phyloP scores from a whole-genome alignment of 2,113 vertebrate genomes.

The Atractosteus spatula region DNA sequence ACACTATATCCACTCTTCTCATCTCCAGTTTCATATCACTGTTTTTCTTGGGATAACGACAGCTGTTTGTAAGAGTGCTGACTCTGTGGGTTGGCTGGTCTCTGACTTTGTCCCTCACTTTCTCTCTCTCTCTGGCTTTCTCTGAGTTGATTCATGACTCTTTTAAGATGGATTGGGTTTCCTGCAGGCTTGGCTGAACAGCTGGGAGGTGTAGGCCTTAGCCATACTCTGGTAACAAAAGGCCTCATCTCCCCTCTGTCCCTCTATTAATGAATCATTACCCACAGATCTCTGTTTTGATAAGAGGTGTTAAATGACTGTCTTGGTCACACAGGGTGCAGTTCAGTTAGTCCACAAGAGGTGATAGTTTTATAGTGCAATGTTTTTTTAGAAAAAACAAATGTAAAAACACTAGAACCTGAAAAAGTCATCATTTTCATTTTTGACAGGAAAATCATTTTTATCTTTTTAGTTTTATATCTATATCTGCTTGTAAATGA shows the following conservation, averaged over 20 bases:
- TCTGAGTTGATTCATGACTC: neutral
- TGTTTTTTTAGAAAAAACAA: neutral
- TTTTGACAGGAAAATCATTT: too few species aligned
- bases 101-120: neutral
- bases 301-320: slow-evolving; percentile 39
- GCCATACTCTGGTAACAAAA: slow-evolving; percentile 27
- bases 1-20: neutral
- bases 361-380: neutral
- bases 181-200: slow-evolving; percentile 37
- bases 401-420: too few species aligned
- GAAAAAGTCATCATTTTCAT: too few species aligned
- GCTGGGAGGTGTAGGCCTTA: slow-evolving; percentile 29
- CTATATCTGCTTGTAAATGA: too few species aligned
- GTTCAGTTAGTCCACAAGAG: neutral
- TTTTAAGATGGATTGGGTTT: slow-evolving; percentile 34
- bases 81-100: neutral
- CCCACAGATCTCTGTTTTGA: slow-evolving; percentile 29
- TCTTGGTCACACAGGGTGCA: slow-evolving; percentile 16
- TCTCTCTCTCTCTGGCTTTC: neutral
- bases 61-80: neutral
- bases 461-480: too few species aligned
- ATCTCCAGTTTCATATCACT: neutral
- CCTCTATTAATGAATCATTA: slow-evolving; percentile 45
- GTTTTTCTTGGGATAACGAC: neutral
- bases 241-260: slow-evolving; percentile 35